These are phyloP conservation scores for Sipha maydis DNA, from an alignment of 2,888 invertebrate species.

Conservation along the genomic window DNA sequence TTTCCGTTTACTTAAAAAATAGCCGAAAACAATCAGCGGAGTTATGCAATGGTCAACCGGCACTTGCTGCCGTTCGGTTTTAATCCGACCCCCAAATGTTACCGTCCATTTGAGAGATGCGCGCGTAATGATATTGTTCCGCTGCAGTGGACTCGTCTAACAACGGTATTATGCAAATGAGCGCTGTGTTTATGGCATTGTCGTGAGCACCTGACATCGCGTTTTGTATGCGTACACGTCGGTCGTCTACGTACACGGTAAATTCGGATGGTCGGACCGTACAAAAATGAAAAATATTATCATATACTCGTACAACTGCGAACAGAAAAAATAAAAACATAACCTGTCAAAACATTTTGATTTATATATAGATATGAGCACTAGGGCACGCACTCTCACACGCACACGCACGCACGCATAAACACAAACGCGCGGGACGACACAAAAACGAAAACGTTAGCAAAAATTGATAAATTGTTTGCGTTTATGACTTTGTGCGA, in stretches of 20 bases:
- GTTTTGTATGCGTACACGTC: background rate
- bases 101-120: background rate
- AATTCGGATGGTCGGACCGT: background rate
- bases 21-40: background rate
- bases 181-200: constrained; percentile 3
- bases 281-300: constrained; percentile 7
- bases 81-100: background rate
- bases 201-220: constrained; percentile 16
- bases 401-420: background rate
- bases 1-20: background rate
- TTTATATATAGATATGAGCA: background rate
- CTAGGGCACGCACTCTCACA: background rate
- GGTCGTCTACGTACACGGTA: background rate
- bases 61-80: background rate
- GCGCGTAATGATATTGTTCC: background rate
- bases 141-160: background rate
- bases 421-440: background rate
- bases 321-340: constrained; percentile 10
- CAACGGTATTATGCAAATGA: constrained; percentile 15
- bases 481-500: background rate
- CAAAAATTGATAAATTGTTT: constrained; percentile 9
- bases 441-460: constrained; percentile 31
- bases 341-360: constrained; percentile 23
- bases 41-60: background rate
- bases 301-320: background rate